Evolutionary conservation across 2,888 invertebrate genomes (phyloP).

Genomic region (Caenorhabditis sp.): DNA sequence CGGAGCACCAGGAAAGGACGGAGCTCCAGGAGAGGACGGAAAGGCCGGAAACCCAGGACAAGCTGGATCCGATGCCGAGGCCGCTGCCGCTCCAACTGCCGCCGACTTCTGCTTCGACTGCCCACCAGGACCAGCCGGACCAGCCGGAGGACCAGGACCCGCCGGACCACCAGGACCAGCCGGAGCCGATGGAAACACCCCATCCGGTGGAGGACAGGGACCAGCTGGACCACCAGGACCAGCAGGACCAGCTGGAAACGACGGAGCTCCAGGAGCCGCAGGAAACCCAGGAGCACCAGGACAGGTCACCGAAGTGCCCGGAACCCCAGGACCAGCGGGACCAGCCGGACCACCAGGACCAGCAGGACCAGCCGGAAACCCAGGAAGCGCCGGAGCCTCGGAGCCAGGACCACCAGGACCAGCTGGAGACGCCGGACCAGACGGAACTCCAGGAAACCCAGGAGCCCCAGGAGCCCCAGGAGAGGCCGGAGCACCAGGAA

Average conservation of each 20-base stretch:
- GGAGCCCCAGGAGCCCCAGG: conserved; percentile 72
- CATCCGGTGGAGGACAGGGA: conserved; percentile 84
- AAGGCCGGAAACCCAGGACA: conserved; percentile 75
- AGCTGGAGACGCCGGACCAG: conserved; percentile 74
- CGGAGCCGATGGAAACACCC: conserved; percentile 85
- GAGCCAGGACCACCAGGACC: conserved; percentile 75
- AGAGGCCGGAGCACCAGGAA: conserved; percentile 69
- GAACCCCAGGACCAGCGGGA: conserved; percentile 72
- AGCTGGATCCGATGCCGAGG: conserved; percentile 68
- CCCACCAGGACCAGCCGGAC: conserved; percentile 75
- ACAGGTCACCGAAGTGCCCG: conserved; percentile 70
- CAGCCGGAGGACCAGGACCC: conserved; percentile 75
- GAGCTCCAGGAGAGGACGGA: conserved; percentile 74
- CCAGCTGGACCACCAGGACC: conserved; percentile 75
- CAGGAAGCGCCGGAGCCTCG: conserved; percentile 64
- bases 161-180: conserved; percentile 74
- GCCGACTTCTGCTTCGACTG: conserved; percentile 76
- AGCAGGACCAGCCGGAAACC: conserved; percentile 74
- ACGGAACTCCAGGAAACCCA: conserved; percentile 73
- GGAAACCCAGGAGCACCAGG: conserved; percentile 75
- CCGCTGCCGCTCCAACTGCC: conserved; percentile 64
- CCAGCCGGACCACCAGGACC: conserved; percentile 73
- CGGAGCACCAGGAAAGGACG: conserved; percentile 72
- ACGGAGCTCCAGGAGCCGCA: conserved; percentile 70
- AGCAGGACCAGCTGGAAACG: conserved; percentile 73